Evolutionary conservation across 2,113 vertebrate species (phyloP), one percentile per base, ranked within the genome.

Genomic region (Lanius collurio): DNA sequence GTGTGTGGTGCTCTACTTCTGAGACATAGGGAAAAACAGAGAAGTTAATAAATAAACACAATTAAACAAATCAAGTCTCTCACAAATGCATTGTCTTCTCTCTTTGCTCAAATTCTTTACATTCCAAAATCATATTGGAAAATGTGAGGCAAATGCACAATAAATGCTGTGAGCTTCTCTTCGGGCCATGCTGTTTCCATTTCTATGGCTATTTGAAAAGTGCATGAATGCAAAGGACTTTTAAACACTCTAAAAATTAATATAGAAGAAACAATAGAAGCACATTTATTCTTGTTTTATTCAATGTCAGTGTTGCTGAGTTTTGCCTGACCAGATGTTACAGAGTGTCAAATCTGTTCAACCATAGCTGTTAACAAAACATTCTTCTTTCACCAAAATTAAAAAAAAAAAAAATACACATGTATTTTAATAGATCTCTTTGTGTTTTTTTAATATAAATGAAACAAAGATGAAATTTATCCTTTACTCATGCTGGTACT

Each of bases 301-400:
- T 97, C 89, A 55, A 13, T 96, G 95, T 97, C 84, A 92, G 83
- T 76, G 31, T 92, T 90, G 75, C 85, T 78, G 86, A 85, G 56
- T 94, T 97, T 93, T 90, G 88, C 90, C 81, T 90, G 90, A 92
- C 94, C 96, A 97, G 96, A 97, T 96, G 95, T 94, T 96, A 76
- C 67, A 39, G 71, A 95, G 71, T 94, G 97, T 97, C 93, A 91
- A 94, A 95, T 97, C 87, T 95, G 82, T 79, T 96, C 91, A 86
- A 85, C 62, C 68, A 30, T 88, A 42, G 83, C 71, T 96, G 75
- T 97, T 96, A 89, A 94, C 83, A 94, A 84, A 97, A 94, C 0
- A 0, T 24, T 20, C 47, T 79, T 81, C 63, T 73, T 82, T 91
- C 71, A 68, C n/a, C 74, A 85, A 59, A 88, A 89, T 82, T 33